A percentile compares a stretch with the other conserved stretches of the same genome.
Evolutionary conservation across 2,113 vertebrate species (phyloP).

Genomic region (Heterocephalus glaber): DNA sequence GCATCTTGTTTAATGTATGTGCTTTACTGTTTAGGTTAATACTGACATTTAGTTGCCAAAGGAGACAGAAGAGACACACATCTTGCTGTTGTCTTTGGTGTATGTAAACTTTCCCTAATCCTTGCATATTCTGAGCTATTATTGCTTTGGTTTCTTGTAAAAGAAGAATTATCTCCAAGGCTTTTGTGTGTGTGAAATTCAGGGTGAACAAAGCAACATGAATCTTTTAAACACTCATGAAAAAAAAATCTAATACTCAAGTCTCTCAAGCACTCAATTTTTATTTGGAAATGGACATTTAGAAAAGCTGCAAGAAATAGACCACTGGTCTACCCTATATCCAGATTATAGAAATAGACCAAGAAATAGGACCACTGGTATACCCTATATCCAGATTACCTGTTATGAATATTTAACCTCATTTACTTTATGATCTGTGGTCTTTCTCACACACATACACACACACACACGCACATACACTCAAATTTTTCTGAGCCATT

Average conservation of each 20-base stretch:
- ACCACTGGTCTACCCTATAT: not conserved
- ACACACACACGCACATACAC: not conserved
- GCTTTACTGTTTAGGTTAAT: not conserved
- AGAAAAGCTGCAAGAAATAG: not conserved
- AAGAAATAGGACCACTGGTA: not conserved
- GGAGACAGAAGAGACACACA: not conserved
- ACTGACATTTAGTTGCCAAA: not conserved
- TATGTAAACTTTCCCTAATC: not conserved
- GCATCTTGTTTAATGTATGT: not conserved
- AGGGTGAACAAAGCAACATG: constrained; percentile 2
- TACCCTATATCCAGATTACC: not conserved
- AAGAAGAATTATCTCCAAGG: constrained; percentile 5
- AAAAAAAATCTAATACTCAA: not conserved
- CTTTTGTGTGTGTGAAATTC: not conserved
- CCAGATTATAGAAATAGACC: not conserved
- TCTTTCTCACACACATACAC: not conserved
- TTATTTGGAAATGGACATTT: constrained; percentile 8
- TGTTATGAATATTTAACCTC: not conserved
- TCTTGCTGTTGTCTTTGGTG: constrained; percentile 14
- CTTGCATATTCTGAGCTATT: not conserved
- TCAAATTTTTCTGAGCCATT: constrained; percentile 13
- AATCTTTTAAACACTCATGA: not conserved
- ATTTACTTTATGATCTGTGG: not conserved
- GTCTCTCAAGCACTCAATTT: not conserved
- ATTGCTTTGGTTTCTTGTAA: constrained; percentile 29